Evolutionary conservation across 2,888 invertebrate species (phyloP), one percentile per base, ranked within the genome.

Genomic region (Patella caerulea): DNA sequence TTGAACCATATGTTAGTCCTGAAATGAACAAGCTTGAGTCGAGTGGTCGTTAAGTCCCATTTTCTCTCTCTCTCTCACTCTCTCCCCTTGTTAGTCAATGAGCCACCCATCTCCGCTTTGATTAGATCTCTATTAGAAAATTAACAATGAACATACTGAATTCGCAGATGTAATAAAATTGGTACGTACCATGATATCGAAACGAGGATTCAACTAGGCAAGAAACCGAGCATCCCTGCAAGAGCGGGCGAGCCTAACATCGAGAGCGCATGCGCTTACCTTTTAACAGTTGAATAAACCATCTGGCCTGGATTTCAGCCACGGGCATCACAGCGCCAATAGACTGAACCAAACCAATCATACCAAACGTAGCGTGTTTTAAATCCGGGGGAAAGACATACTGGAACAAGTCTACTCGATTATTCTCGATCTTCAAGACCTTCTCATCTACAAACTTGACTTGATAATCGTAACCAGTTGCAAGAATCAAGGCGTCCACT

Each of bases 311-410:
- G 79, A 92, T 90, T 83, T 92, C 92, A 0, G 92, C 86, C 54
- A 92, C 91, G 3, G 92, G 92, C 84, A 92, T 91, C 12, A 92
- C 90, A 15, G 92, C 90, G 0, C 92, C 92, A 71, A 92, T 91
- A 5, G 92, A 91, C 78, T 92, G 92, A 54, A 92, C 90, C 19
- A 92, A 84, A 0, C 92, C 91, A 59, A 91, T 86, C 14, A 90
- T 81, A 3, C 90, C 91, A 53, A 92, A 82, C 0, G 88, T 90
- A 9, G 88, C 88, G 59, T 90, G 90, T 19, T 78, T 70, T 12
- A 87, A 82, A 34, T 87, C 80, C 14, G 91, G 89, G 0, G 92
- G 92, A 79, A 91, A 92, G 77, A 92, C 89, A 79, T 88, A 92
- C 83, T 92, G 91, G 88, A 91, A 92, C 54, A 92, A 85, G 5